phyloP scores from a whole-genome alignment of 2,113 vertebrate genomes.

The Phaethon lepturus region DNA sequence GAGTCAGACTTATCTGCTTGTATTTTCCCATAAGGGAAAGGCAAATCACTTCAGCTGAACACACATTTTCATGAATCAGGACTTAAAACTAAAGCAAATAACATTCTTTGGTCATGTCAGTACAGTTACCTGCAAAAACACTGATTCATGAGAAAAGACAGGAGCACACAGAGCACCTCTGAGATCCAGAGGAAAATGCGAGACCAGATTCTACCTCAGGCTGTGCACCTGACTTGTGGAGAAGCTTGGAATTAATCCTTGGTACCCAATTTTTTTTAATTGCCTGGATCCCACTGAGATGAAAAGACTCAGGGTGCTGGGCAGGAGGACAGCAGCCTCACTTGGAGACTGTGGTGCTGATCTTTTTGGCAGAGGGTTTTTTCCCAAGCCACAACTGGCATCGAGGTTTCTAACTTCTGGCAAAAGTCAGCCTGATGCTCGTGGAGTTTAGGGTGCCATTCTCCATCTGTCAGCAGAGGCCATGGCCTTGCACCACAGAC shows the following conservation, averaged over 20 bases:
- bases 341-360: neutral
- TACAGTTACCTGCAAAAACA: neutral
- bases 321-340: neutral
- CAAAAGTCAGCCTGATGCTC: neutral
- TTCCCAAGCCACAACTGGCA: neutral
- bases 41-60: neutral
- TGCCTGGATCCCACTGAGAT: neutral
- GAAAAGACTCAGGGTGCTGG: neutral
- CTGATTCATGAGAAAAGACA: neutral
- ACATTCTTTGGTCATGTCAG: neutral
- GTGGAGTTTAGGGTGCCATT: neutral
- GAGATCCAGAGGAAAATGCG: neutral
- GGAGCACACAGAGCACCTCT: neutral
- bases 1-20: neutral
- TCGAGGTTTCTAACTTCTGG: neutral
- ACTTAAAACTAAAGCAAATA: neutral
- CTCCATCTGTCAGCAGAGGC: neutral
- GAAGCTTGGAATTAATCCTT: neutral
- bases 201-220: neutral
- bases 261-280: neutral
- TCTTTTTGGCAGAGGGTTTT: neutral
- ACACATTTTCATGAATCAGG: neutral
- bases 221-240: neutral
- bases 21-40: neutral
- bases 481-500: neutral